A percentile compares a stretch with the other conserved stretches of the same genome.
phyloP scores from a whole-genome alignment of 2,113 vertebrate species.

The Amblyornis subalaris region DNA sequence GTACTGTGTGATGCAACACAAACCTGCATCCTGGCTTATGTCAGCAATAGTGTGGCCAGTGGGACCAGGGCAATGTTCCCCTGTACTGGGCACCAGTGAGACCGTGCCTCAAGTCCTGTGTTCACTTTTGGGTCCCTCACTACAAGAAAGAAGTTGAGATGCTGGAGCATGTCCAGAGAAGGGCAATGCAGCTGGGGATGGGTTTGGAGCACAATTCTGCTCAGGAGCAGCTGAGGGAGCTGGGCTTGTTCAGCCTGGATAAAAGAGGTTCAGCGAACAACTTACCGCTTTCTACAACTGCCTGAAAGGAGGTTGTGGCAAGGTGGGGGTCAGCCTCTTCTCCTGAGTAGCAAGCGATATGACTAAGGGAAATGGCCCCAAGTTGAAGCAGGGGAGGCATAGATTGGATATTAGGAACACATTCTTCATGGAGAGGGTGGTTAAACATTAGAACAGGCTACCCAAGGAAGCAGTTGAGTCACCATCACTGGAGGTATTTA shows the following conservation, averaged over 20 bases:
- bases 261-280: neutral
- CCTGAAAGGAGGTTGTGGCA: neutral
- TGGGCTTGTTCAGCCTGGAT: neutral
- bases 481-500: neutral
- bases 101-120: neutral
- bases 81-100: neutral
- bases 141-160: rapidly evolving
- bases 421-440: neutral
- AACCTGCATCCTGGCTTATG: neutral
- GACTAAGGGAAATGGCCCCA: neutral
- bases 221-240: neutral
- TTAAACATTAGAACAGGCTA: neutral
- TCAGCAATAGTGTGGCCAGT: neutral
- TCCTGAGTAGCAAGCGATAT: neutral
- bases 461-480: neutral
- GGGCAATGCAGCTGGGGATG: neutral
- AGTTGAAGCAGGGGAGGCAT: neutral
- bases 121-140: neutral
- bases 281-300: rapidly evolving
- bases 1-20: neutral
- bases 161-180: neutral
- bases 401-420: neutral
- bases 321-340: neutral
- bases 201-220: neutral
- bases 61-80: neutral